Base-by-base conservation (phyloP, 1,140 invertebrate species). In the Bombus balteatus region DNA sequence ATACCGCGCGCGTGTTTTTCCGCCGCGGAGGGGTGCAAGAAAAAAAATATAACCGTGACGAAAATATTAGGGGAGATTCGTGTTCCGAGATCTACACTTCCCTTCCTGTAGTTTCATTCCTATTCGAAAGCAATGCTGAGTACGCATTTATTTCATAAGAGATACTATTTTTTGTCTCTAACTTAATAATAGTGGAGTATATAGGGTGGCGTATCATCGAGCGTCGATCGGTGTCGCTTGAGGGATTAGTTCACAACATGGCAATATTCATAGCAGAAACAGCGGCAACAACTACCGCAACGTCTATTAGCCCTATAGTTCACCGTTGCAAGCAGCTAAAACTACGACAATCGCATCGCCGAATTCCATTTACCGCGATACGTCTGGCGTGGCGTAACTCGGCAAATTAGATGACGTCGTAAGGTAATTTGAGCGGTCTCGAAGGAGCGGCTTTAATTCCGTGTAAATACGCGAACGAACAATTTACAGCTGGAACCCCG, bases 1-100 rank as follows among this genome's bases (percentile, higher is more conserved):
- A 89, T 89, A 91, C 85, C 75, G 81, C 83, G 79, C 73, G 85
- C 83, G 86, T 90, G 89, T 86, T 76, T 87, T 72, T 76, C 8
- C 80, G 79, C 79, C 71, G 80, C 39, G 43, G 37, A 70, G 41
- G 86, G 47, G 15, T 2, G 15, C 34, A 62, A 75, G 47, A 71
- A 75, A 71, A 43, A 66, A 78, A 77, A 85, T 62, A 84, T 73
- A 80, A n/a, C 32, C 78, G 68, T 53, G 81, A 83, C 75, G 37
- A 79, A 87, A 87, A 83, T 74, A 68, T 78, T 18, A 28, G 65
- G 39, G 74, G 41, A 41, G 2, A 9, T 65, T 43, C 22, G 66
- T 34, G 62, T 15, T 32, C 43, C 28, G n/a, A 75, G 68, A 83
- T 83, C 34, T 32, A 15, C 6, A 71, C 39, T 8, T n/a, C 15